phyloP scores from a whole-genome alignment of 1,140 invertebrate genomes.

The Coptotermes formosanus region DNA sequence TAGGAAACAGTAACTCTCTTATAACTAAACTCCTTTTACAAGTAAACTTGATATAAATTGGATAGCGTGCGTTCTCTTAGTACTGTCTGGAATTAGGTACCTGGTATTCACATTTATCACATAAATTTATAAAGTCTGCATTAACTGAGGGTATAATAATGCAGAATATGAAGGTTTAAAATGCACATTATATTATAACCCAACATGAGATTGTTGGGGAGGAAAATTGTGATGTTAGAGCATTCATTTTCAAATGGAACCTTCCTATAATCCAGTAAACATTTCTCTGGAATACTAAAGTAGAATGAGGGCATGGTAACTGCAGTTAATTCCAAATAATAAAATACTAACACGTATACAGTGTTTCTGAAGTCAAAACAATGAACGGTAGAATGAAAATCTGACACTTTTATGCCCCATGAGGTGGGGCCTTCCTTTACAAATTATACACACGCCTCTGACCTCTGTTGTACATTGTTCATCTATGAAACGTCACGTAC shows the following conservation, averaged over 20 bases:
- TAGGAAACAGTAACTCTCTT: too few species aligned
- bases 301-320: background rate
- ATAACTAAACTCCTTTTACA: too few species aligned
- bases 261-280: background rate
- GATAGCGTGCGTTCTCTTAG: too few species aligned
- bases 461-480: background rate
- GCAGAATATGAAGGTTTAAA: background rate
- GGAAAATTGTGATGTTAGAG: background rate
- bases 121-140: too few species aligned
- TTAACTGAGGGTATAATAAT: background rate
- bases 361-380: constrained; percentile 13
- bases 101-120: too few species aligned
- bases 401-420: constrained; percentile 18
- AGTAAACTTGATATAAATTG: too few species aligned
- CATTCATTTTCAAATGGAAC: background rate
- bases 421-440: background rate
- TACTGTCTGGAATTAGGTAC: too few species aligned
- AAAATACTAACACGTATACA: background rate
- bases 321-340: background rate
- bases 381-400: constrained; percentile 10
- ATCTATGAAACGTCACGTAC: background rate
- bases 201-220: background rate
- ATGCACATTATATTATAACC: background rate
- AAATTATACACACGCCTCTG: constrained; percentile 9
- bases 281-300: background rate